Base-by-base conservation (phyloP, 2,113 vertebrate genomes). In the Melanerpes formicivorus region DNA sequence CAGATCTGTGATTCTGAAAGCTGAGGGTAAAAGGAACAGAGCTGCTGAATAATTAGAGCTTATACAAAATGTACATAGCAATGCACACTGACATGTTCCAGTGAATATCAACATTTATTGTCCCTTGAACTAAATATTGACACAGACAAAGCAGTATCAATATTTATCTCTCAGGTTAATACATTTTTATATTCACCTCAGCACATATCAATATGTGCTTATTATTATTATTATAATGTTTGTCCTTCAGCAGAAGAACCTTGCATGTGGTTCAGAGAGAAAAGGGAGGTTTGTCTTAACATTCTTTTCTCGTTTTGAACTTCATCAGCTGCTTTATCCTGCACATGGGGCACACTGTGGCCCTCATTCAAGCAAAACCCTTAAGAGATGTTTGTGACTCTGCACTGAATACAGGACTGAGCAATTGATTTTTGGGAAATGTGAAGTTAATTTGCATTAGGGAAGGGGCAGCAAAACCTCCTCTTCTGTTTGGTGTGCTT, bases 91-190 rank as follows among this genome's bases (percentile, higher is more conserved):
- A 90, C 82, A 83, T 82, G 4, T 88, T 93, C 80, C 80, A 52
- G 65, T 37, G 87, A 95, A 71, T 91, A 91, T 64, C 10, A 92
- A 81, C 87, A 94, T 93, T 90, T 96, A 95, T 90, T 93, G 74
- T 90, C 84, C 83, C 82, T 89, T 89, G 84, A 95, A 93, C 81
- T 91, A 93, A 95, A 90, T 95, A 96, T 95, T 95, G 95, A 96
- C 95, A 93, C 22, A 86, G 63, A 86, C 44, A 93, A 91, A 90
- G 64, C 72, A 90, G 46, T 90, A 81, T 93, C 95, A 93, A 93
- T 96, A 93, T 89, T 95, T 96, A 96, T 95, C 80, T 91, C 87
- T 83, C 63, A 74, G 92, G 91, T 96, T 97, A 96, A 96, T 94
- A 89, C 46, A 63, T 93, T 84, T 91, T 93, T 93, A 94, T 87